Percentiles rank a stretch among this genome's conserved stretches.
These are phyloP conservation scores for Zaprionus capensis DNA, from an alignment of 1,140 invertebrate genomes.

Conservation along the genomic window DNA sequence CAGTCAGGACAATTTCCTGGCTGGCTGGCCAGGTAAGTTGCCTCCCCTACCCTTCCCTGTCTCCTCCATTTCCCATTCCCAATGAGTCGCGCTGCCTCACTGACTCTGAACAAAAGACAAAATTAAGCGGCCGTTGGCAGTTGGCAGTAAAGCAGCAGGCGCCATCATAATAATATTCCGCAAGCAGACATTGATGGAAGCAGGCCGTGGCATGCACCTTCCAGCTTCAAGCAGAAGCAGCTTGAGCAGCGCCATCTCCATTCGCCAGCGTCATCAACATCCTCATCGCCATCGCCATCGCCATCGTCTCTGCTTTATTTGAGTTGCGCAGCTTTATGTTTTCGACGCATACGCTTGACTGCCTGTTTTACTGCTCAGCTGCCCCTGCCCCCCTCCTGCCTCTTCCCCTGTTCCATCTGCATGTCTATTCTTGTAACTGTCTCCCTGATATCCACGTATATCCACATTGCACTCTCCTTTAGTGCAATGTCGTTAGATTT, in stretches of 20 bases:
- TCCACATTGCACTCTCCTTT: constrained; percentile 24
- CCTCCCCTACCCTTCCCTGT: neutral
- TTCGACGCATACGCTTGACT: constrained; percentile 61
- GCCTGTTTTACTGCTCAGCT: constrained; percentile 52
- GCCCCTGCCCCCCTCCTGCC: constrained; percentile 18
- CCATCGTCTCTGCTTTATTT: constrained; percentile 58
- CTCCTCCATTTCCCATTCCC: neutral
- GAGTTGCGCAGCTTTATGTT: constrained; percentile 60
- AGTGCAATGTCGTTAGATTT: constrained; percentile 74
- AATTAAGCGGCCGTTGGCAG: constrained; percentile 76
- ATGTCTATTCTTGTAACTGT: constrained; percentile 8
- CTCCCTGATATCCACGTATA: constrained; percentile 2
- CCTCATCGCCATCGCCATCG: constrained; percentile 18
- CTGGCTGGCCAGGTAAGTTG: constrained; percentile 52
- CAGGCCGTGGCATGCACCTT: constrained; percentile 32
- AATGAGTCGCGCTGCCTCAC: constrained; percentile 37
- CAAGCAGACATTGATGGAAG: constrained; percentile 63
- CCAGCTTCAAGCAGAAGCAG: constrained; percentile 15
- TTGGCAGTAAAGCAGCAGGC: constrained; percentile 73
- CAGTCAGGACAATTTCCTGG: constrained; percentile 62
- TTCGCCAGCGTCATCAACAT: constrained; percentile 18
- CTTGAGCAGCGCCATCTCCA: constrained; percentile 26
- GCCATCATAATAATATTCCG: constrained; percentile 81
- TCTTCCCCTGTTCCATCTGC: neutral
- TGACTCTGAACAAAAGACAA: constrained; percentile 71